These are phyloP conservation scores for Flexamia atlantica DNA, from an alignment of 2,888 invertebrate species.

Conservation along the genomic window DNA sequence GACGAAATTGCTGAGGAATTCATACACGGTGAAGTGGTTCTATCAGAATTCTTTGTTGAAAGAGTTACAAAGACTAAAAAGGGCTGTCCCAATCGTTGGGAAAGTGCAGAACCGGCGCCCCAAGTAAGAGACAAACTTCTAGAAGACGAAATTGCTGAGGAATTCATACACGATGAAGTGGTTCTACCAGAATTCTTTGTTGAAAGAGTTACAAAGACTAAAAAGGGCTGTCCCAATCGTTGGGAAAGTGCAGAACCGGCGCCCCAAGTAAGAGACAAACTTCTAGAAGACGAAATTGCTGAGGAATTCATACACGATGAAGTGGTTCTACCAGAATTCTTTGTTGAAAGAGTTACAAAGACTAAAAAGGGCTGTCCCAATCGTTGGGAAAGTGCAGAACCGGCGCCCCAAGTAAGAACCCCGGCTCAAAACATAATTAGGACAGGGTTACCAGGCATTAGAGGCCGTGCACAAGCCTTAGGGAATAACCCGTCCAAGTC, in stretches of 20 bases:
- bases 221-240: too few relatives aligned
- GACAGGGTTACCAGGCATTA: slow-evolving; percentile 53
- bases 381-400: slow-evolving; percentile 17
- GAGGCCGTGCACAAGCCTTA: slow-evolving; percentile 37
- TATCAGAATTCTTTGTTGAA: too few relatives aligned
- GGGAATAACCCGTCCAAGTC: slow-evolving; percentile 18
- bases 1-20: slow-evolving; percentile 10
- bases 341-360: too few relatives aligned
- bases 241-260: slow-evolving; percentile 13
- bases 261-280: slow-evolving; percentile 18
- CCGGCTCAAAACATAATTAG: slow-evolving; percentile 38
- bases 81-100: too few relatives aligned
- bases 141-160: neutral
- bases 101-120: slow-evolving; percentile 9
- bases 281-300: neutral
- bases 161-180: too few relatives aligned
- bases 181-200: too few relatives aligned
- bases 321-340: too few relatives aligned
- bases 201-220: too few relatives aligned
- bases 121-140: slow-evolving; percentile 21
- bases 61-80: too few relatives aligned
- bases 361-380: too few relatives aligned
- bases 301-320: neutral
- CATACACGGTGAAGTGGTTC: too few relatives aligned
- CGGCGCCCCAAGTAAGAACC: slow-evolving; percentile 22